Evolutionary conservation across 2,888 invertebrate species (phyloP).

Genomic region (Polydrusus tereticollis): DNA sequence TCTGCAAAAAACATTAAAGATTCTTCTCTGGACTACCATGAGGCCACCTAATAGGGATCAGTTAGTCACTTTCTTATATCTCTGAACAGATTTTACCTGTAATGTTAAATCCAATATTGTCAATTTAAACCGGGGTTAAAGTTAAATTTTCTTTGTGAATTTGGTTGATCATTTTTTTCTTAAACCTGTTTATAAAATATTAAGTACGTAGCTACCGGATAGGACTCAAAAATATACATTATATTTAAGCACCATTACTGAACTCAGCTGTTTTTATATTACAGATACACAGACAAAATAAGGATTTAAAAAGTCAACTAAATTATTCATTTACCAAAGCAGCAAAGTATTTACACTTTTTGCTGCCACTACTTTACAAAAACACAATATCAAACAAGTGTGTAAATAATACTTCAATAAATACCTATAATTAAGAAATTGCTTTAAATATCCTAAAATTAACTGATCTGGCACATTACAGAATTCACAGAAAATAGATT

Average conservation of each 20-base stretch:
- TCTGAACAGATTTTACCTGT: too few species aligned
- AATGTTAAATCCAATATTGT: too few species aligned
- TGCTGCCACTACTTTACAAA: not conserved
- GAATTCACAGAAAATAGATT: slow-evolving; percentile 26
- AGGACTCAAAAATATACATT: slow-evolving; percentile 42
- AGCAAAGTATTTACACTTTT: too few species aligned
- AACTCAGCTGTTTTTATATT: slow-evolving; percentile 51
- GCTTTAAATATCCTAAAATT: too few species aligned
- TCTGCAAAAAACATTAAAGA: too few species aligned
- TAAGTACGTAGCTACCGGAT: slow-evolving; percentile 55
- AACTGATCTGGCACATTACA: slow-evolving; percentile 22
- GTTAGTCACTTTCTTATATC: too few species aligned
- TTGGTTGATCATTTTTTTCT: not conserved
- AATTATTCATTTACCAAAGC: too few species aligned
- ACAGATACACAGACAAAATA: not conserved
- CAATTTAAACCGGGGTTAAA: too few species aligned
- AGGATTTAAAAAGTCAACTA: too few species aligned
- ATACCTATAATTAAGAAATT: slow-evolving; percentile 14
- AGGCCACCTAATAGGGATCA: too few species aligned
- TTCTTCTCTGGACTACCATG: too few species aligned
- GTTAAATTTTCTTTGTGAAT: too few species aligned
- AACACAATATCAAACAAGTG: not conserved
- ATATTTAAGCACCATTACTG: slow-evolving; percentile 52
- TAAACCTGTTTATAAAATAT: slow-evolving; percentile 13
- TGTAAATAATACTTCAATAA: slow-evolving; percentile 12